Conservation (phyloP, 2,797 vertebrate species). For the Rhinogobio ventralis region DNA sequence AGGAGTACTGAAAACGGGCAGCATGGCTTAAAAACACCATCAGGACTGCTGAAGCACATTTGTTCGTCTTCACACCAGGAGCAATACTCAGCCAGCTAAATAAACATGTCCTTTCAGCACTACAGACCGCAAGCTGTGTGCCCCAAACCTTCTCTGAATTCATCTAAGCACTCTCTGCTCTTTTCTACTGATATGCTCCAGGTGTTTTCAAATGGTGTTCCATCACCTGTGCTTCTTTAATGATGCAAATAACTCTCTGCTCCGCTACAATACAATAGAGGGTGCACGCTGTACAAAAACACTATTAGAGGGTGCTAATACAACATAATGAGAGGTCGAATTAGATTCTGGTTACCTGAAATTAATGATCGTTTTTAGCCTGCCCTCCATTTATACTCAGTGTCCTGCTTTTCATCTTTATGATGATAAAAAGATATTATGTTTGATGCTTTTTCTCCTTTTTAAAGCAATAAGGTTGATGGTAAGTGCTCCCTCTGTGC, state of each 20-base stretch:
- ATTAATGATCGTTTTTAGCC: constrained; percentile 24
- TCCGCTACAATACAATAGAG: neutral
- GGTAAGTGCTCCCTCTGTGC: constrained; percentile 36
- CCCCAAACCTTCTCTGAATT: constrained; percentile 38
- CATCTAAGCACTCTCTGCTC: constrained; percentile 22
- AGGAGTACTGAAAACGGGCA: constrained; percentile 17
- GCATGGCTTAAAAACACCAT: constrained; percentile 69
- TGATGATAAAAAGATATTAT: constrained; percentile 50
- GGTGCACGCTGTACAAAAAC: constrained; percentile 14
- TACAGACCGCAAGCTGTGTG: constrained; percentile 51
- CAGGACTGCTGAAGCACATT: constrained; percentile 67
- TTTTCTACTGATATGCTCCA: constrained; percentile 17
- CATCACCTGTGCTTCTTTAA: constrained; percentile 3
- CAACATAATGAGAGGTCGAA: neutral
- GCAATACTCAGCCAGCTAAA: constrained; percentile 45
- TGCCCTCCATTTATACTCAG: constrained; percentile 34
- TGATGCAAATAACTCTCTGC: constrained; percentile 18
- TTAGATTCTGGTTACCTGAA: constrained; percentile 11
- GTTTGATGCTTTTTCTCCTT: constrained; percentile 50
- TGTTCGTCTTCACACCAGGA: constrained; percentile 71
- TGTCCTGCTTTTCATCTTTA: neutral
- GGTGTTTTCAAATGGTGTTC: neutral
- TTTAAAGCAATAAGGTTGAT: constrained; percentile 62
- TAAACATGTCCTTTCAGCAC: constrained; percentile 58
- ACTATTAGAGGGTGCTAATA: constrained; percentile 13